Conservation (phyloP, 2,113 vertebrate species). For the Amphiprion ocellaris region DNA sequence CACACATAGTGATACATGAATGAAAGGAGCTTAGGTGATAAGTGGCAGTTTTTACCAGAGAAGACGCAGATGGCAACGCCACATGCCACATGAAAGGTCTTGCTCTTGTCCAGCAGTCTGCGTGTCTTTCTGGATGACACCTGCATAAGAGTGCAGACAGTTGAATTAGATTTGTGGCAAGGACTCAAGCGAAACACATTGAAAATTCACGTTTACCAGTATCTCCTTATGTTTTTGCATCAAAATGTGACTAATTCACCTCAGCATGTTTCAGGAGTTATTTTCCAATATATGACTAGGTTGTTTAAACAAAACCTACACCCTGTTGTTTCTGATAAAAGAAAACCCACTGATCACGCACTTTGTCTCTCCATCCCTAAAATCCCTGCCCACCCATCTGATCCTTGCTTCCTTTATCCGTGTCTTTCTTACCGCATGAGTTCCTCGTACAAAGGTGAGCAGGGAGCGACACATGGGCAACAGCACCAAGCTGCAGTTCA, state of each 20-base stretch:
- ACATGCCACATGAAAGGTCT: slow-evolving; percentile 92
- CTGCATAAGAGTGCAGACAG: slow-evolving; percentile 74
- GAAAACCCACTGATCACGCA: not conserved
- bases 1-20: slow-evolving; percentile 21
- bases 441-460: slow-evolving; percentile 90
- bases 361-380: not conserved
- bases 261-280: not conserved
- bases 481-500: slow-evolving; percentile 96
- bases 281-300: slow-evolving; percentile 6
- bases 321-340: not conserved
- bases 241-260: no score
- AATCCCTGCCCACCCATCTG: not conserved
- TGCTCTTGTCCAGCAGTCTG: slow-evolving; percentile 92
- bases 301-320: not conserved
- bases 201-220: not conserved
- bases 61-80: slow-evolving; percentile 92
- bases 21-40: slow-evolving; percentile 7
- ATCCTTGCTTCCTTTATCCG: not conserved
- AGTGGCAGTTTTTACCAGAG: slow-evolving; percentile 85
- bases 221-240: no score
- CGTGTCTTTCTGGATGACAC: slow-evolving; percentile 90
- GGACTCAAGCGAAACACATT: not conserved
- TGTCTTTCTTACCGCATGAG: slow-evolving; percentile 85
- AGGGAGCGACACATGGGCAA: slow-evolving; percentile 93
- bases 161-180: not conserved